Conservation (phyloP, 1,140 invertebrate genomes). For the Eurytemora carolleeae region DNA sequence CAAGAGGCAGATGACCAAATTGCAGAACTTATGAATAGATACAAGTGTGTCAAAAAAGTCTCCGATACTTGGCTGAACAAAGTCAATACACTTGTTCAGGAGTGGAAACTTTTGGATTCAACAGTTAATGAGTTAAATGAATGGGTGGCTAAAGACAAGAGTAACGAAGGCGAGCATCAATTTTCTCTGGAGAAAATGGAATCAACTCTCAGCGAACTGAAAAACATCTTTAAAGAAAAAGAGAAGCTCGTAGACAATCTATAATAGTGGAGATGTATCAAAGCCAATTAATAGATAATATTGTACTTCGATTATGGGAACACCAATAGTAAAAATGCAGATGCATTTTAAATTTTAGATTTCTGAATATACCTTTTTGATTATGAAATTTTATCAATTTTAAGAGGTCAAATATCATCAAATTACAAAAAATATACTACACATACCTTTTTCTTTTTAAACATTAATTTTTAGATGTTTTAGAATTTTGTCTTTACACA, state of each 20-base stretch:
- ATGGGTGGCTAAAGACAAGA: constrained; percentile 13
- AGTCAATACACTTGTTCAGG: constrained; percentile 13
- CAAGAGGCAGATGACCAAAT: constrained; percentile 13
- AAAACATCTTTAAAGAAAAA: constrained; percentile 16
- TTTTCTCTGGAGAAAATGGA: constrained; percentile 16
- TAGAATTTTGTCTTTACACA: no score
- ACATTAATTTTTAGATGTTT: no score
- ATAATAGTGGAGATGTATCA: no score
- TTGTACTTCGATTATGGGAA: no score
- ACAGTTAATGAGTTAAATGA: constrained; percentile 13
- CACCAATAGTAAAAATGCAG: no score
- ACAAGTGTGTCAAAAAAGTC: constrained; percentile 10
- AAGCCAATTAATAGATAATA: no score
- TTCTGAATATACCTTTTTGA: no score
- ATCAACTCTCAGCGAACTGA: constrained; percentile 14
- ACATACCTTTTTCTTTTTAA: no score
- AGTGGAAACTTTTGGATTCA: constrained; percentile 11
- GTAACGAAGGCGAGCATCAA: constrained; percentile 2
- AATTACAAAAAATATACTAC: no score
- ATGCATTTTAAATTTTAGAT: no score
- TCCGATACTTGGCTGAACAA: constrained; percentile 13
- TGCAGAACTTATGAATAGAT: constrained; percentile 1
- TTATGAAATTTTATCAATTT: no score
- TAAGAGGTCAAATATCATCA: no score
- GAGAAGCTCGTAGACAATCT: constrained; percentile 15